Conservation (phyloP, 2,888 invertebrate species). For the Tenthredo distinguenda region DNA sequence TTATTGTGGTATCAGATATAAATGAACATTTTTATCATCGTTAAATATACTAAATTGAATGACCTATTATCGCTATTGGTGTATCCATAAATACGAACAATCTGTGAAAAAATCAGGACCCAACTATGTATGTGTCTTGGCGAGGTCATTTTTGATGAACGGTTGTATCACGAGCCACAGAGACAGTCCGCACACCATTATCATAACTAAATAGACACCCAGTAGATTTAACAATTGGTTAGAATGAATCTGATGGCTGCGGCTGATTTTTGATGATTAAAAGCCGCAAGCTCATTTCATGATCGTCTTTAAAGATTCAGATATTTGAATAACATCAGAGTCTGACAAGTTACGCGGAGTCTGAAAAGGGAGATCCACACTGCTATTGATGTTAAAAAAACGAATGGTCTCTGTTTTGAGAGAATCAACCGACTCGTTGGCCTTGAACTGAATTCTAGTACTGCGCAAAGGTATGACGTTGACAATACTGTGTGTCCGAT, state of each 20-base stretch:
- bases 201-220: conserved; percentile 49
- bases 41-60: conserved; percentile 71
- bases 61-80: conserved; percentile 56
- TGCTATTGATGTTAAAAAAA: conserved; percentile 29
- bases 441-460: conserved; percentile 63
- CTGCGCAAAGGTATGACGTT: conserved; percentile 62
- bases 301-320: conserved; percentile 15
- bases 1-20: conserved; percentile 72
- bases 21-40: conserved; percentile 72
- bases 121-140: conserved; percentile 45
- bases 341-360: neutral
- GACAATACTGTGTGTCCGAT: conserved; percentile 61
- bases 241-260: conserved; percentile 35
- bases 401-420: conserved; percentile 39
- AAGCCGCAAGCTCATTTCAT: conserved; percentile 33
- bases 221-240: conserved; percentile 42
- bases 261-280: conserved; percentile 33
- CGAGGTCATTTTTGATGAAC: conserved; percentile 44
- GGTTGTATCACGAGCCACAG: conserved; percentile 47
- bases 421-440: neutral
- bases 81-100: conserved; percentile 48
- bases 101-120: conserved; percentile 52
- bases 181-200: conserved; percentile 48
- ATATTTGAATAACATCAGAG: conserved; percentile 20
- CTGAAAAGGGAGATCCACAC: conserved; percentile 7